phyloP scores from a whole-genome alignment of 2,797 vertebrate genomes.

The Lepidocolaptes lacrymiger region DNA sequence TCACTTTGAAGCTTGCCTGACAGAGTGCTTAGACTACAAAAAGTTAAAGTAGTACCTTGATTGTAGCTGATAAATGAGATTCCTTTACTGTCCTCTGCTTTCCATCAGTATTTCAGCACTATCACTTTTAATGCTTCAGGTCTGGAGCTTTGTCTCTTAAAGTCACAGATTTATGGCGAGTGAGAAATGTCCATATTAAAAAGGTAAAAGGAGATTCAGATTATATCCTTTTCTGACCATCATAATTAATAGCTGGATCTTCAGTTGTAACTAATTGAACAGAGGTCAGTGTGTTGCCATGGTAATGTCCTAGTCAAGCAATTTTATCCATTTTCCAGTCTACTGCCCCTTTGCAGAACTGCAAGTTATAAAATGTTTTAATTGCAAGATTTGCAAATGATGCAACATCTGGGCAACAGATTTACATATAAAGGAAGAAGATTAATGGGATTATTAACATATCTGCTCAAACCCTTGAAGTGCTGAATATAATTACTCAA shows the following conservation, averaged over 20 bases:
- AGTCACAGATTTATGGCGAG: conserved; percentile 77
- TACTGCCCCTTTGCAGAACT: conserved; percentile 77
- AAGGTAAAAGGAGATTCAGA: conserved; percentile 72
- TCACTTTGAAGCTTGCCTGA: conserved; percentile 70
- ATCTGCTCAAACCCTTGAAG: conserved; percentile 77
- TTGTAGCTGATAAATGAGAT: conserved; percentile 70
- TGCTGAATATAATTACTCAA: conserved; percentile 80
- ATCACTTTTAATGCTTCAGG: conserved; percentile 61
- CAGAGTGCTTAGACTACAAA: conserved; percentile 75
- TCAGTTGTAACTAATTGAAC: conserved; percentile 78
- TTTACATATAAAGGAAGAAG: conserved; percentile 84
- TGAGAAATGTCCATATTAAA: conserved; percentile 75
- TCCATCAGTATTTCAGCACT: conserved; percentile 64
- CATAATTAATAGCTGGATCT: conserved; percentile 85
- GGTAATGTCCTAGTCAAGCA: conserved; percentile 80
- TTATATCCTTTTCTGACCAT: conserved; percentile 77
- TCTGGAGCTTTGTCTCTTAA: conserved; percentile 60
- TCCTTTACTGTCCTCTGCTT: conserved; percentile 52
- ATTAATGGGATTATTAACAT: conserved; percentile 86
- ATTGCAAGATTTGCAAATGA: conserved; percentile 84
- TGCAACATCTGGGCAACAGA: conserved; percentile 82
- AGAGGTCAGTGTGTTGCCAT: conserved; percentile 80
- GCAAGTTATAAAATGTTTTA: conserved; percentile 81
- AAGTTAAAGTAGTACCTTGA: conserved; percentile 73
- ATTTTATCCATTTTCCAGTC: conserved; percentile 84